Base-by-base conservation (phyloP, 2,888 invertebrate genomes). In the Pterobdella sp. region DNA sequence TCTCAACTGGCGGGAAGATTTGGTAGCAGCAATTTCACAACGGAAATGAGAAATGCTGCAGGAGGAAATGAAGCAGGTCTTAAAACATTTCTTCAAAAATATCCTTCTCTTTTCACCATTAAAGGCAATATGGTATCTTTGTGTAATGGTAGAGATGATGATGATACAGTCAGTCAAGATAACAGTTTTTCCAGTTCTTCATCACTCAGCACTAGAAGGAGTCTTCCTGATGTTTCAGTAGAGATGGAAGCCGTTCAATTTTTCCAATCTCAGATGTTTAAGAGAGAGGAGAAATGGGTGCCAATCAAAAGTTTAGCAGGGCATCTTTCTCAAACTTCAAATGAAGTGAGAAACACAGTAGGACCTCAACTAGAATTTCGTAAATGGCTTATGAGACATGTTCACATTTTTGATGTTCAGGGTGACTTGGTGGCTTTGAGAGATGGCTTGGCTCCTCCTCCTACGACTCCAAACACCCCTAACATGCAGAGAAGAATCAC, bases 1-100 rank as follows among this genome's bases (percentile, higher is more conserved):
- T 95, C 95, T 86, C 97, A 98, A 87, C 88, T 98, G 80, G 94
- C 94, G 84, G 97, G 97, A 85, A 95, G 97, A 86, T 98, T 98
- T 86, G 97, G 97, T 81, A 95, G 96, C 79, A 94, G 95, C 85
- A 96, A 94, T 79, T 98, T 98, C 86, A 95, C 97, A 34, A 93
- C 94, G 86, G 97, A 97, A 87, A 97, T 97, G 96, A 78, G 84
- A 64, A 79, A 81, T 64, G 85, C 86, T 65, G 85, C 86, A 68
- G 87, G 96, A 78, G 94, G 94, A 79, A 94, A 94, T 79, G 95
- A 96, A 85, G 92, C 63, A 72, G 93, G 97, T 74, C 88, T 98
- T 75, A 94, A 93, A 85, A 96, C 96, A 85, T 98, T 98, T 86
- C 88, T 98, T 81, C 88, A 90, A 73, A 94, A 95, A 84, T 96